Percentiles rank a stretch among this genome's conserved stretches.
phyloP scores from a whole-genome alignment of 2,113 vertebrate species.

The Nematolebias whitei region DNA sequence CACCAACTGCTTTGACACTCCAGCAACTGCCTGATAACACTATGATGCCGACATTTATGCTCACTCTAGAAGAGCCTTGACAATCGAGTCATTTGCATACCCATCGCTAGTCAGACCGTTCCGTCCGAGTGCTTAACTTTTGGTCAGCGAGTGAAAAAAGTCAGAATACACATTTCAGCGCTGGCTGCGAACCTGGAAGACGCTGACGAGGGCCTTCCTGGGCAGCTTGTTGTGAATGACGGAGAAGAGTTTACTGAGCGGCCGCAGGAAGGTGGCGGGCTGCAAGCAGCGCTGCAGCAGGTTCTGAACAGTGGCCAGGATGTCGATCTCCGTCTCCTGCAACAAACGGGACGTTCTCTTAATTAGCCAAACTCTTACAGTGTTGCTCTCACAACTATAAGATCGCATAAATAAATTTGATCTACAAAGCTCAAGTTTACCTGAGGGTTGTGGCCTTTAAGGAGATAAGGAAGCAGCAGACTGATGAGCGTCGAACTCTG shows the following conservation, averaged over 20 bases:
- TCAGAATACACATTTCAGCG: too few species aligned
- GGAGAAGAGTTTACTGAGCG: constrained; percentile 91
- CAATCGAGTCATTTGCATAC: too few species aligned
- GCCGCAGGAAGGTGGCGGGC: constrained; percentile 86
- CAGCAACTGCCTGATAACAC: too few species aligned
- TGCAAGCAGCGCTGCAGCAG: constrained; percentile 85
- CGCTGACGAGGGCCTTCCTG: constrained; percentile 85
- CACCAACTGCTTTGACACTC: too few species aligned
- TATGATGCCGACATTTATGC: too few species aligned
- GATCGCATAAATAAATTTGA: too few species aligned
- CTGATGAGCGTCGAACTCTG: constrained; percentile 90
- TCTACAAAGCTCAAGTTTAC: constrained; percentile 79
- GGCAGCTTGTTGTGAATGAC: constrained; percentile 87
- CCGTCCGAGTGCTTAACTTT: too few species aligned
- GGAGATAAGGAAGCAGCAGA: constrained; percentile 90
- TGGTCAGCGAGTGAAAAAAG: too few species aligned
- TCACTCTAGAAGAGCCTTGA: too few species aligned
- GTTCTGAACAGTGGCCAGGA: constrained; percentile 92
- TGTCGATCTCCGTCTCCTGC: constrained; percentile 91
- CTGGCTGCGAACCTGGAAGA: constrained; percentile 83
- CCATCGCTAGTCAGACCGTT: too few species aligned
- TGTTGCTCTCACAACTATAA: too few species aligned
- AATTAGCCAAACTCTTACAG: too few species aligned
- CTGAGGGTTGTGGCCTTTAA: constrained; percentile 82
- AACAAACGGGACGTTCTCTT: constrained; percentile 6